Percentiles rank a stretch among this genome's conserved stretches.
Evolutionary conservation across 92 coral and sea anemone species (phyloP).

Genomic region (Hydrozoanthus gracilis): DNA sequence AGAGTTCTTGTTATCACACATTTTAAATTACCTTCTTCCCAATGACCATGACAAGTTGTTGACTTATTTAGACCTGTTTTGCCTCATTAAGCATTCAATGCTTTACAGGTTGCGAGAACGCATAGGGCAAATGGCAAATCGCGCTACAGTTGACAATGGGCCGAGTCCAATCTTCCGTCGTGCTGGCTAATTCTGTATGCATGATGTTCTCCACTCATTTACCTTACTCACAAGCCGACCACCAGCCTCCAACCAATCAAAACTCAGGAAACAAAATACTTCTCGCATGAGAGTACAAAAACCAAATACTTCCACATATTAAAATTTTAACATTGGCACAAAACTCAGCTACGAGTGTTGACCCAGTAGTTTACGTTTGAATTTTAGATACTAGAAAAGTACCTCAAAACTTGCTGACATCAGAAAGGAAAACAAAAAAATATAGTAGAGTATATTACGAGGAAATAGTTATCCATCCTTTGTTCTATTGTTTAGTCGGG

Average conservation of each 20-base stretch:
- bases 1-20: constrained; percentile 67
- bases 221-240: constrained; percentile 52
- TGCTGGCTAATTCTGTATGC: constrained; percentile 86
- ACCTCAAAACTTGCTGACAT: constrained; percentile 1
- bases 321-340: constrained; percentile 48
- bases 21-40: constrained; percentile 75
- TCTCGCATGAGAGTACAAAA: constrained; percentile 75
- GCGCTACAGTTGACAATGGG: constrained; percentile 59
- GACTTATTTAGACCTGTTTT: constrained; percentile 94
- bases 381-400: neutral
- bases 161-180: constrained; percentile 73
- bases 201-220: constrained; percentile 63
- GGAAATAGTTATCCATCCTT: neutral
- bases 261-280: constrained; percentile 59
- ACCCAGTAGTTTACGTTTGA: neutral
- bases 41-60: constrained; percentile 70
- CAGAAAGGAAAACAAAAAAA: neutral
- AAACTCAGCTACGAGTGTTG: neutral
- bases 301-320: constrained; percentile 18
- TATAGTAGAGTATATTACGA: neutral
- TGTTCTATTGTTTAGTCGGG: constrained; percentile 33
- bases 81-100: constrained; percentile 79
- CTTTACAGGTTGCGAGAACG: constrained; percentile 76
- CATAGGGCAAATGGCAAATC: constrained; percentile 74
- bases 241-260: constrained; percentile 72